Conservation (phyloP, 1,140 invertebrate genomes). For the Leguminivora glycinivorella region DNA sequence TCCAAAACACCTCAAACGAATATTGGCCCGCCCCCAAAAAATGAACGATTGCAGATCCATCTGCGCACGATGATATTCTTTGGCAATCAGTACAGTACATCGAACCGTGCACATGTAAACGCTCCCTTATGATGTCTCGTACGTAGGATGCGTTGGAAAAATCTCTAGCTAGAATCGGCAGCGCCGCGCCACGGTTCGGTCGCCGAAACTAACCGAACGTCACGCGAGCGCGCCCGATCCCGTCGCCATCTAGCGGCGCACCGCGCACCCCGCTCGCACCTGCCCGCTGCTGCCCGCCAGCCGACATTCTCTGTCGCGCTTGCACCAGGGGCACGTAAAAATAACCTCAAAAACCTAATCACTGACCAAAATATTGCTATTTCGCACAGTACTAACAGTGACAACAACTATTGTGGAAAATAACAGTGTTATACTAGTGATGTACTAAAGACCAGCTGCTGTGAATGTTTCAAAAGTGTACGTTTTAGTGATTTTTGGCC, state of each 20-base stretch:
- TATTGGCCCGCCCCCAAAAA: too few species aligned
- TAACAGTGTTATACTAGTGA: conserved; percentile 50
- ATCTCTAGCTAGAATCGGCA: conserved; percentile 73
- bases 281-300: conserved; percentile 17
- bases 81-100: too few species aligned
- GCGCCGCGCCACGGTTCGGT: conserved; percentile 70
- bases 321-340: conserved; percentile 73
- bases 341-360: conserved; percentile 71
- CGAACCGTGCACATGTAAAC: conserved; percentile 47
- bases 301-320: conserved; percentile 70
- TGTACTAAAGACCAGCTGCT: conserved; percentile 38
- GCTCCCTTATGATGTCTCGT: conserved; percentile 55
- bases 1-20: too few species aligned
- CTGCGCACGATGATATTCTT: too few species aligned
- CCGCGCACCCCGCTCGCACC: conserved; percentile 8
- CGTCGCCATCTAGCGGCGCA: conserved; percentile 62
- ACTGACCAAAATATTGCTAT: conserved; percentile 62
- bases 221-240: conserved; percentile 44
- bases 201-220: conserved; percentile 66
- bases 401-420: conserved; percentile 46
- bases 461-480: conserved; percentile 50
- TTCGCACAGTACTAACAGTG: conserved; percentile 54
- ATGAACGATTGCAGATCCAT: not conserved
- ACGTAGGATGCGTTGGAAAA: conserved; percentile 69
- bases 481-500: conserved; percentile 58